Evolutionary conservation across 2,797 vertebrate species (phyloP).

Genomic region (Acrocephalus scirpaceus): DNA sequence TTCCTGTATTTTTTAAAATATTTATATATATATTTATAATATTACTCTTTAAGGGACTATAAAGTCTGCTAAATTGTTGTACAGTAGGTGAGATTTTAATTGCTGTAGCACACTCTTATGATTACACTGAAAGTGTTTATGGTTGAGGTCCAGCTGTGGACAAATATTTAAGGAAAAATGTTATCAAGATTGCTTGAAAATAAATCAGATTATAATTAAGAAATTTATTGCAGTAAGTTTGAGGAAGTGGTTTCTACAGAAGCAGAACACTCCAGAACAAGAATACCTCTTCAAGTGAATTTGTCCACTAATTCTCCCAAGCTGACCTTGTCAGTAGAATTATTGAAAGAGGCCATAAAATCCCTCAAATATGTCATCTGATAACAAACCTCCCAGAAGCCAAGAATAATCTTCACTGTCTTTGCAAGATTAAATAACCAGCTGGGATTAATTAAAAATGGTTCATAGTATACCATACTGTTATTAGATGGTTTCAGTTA

Average conservation of each 20-base stretch:
- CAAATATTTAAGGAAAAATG: background rate
- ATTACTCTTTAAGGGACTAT: background rate
- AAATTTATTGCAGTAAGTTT: slow-evolving; percentile 26
- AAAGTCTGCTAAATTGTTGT: background rate
- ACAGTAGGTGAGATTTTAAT: background rate
- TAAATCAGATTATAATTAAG: slow-evolving; percentile 8
- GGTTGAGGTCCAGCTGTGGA: background rate
- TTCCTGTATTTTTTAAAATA: background rate
- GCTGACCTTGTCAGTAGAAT: slow-evolving; percentile 28
- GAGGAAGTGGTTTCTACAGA: background rate
- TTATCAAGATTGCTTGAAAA: slow-evolving; percentile 21
- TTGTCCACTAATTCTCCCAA: slow-evolving; percentile 20
- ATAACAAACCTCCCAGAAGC: slow-evolving; percentile 29
- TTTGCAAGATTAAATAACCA: slow-evolving; percentile 34
- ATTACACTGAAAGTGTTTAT: background rate
- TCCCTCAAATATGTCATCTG: slow-evolving; percentile 17
- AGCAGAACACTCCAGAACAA: background rate
- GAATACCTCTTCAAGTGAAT: background rate
- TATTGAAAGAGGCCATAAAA: slow-evolving; percentile 47
- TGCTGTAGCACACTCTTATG: background rate
- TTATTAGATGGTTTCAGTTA: slow-evolving; percentile 1
- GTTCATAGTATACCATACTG: background rate
- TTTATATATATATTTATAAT: background rate
- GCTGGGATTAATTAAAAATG: background rate
- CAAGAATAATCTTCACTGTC: slow-evolving; percentile 1